A percentile compares a stretch with the other conserved stretches of the same genome.
These are phyloP conservation scores for Cremastinae sp. DNA, from an alignment of 2,888 invertebrate species.

Conservation along the genomic window DNA sequence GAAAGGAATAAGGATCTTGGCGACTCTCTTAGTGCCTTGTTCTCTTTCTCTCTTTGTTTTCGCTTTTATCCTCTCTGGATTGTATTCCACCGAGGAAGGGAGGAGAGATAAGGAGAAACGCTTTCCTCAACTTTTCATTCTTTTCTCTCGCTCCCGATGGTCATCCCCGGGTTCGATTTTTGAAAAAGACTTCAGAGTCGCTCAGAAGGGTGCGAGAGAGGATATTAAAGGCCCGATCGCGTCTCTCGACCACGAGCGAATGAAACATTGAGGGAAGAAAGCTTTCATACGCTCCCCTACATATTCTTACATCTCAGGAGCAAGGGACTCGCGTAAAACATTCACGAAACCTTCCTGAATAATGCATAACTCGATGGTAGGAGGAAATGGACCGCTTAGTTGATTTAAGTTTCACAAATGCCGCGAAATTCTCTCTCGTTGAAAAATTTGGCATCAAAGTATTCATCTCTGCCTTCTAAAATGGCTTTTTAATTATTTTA, in stretches of 20 bases:
- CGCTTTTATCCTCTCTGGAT: slow-evolving; percentile 19
- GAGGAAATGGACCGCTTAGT: slow-evolving; percentile 78
- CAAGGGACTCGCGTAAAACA: slow-evolving; percentile 75
- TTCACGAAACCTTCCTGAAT: slow-evolving; percentile 73
- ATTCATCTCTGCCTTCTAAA: too few species aligned
- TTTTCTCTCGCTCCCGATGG: not conserved
- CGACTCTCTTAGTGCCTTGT: slow-evolving; percentile 60
- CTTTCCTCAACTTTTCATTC: not conserved
- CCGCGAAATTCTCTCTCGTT: slow-evolving; percentile 28
- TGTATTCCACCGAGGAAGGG: slow-evolving; percentile 13
- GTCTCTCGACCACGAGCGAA: too few species aligned
- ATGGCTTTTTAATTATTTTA: too few species aligned
- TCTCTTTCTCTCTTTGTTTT: slow-evolving; percentile 48
- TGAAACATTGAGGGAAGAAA: slow-evolving; percentile 21
- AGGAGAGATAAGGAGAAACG: not conserved
- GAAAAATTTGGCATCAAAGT: too few species aligned
- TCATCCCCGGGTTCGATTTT: too few species aligned
- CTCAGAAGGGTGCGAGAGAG: slow-evolving; percentile 36
- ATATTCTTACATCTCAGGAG: slow-evolving; percentile 53
- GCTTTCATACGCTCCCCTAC: slow-evolving; percentile 29
- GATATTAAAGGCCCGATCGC: slow-evolving; percentile 15
- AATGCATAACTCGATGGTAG: slow-evolving; percentile 72
- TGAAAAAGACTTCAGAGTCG: slow-evolving; percentile 5
- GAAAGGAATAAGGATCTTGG: slow-evolving; percentile 51
- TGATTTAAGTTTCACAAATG: slow-evolving; percentile 79